Base-by-base conservation (phyloP, 2,888 invertebrate genomes). In the Drosophila hamatofila region DNA sequence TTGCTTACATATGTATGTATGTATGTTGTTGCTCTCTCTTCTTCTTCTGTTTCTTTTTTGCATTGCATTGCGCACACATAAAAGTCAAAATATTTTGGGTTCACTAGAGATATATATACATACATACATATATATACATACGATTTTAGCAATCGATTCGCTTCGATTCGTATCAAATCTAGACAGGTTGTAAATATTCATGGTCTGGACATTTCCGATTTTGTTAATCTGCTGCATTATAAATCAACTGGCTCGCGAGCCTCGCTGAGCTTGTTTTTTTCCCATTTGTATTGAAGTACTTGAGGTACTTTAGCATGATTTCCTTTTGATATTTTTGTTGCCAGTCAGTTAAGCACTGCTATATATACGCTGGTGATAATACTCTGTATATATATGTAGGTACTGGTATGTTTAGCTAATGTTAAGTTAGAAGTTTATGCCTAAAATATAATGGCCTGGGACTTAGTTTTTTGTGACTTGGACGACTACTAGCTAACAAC, bases 181-280 rank as follows among this genome's bases (percentile, higher is more conserved):
- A 71, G 80, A 89, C 84, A 88, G 89, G 84, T 89, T 88, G 85
- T 85, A 85, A 77, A 88, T 85, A 75, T 72, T 55, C 46, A 48
- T 42, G 57, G 65, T 5, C 61, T 70, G 64, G 60, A 88, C 84
- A 73, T 88, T 84, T 89, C 89, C 88, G 85, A 84, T 84, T 84
- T 80, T 56, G 60, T 62, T 82, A 82, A 89, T 89, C 89, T 80
- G 68, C 35, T 7, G 21, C 37, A 52, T 18, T 42, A 78, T 89
- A 85, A 85, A 85, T 89, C 78, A 89, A 76, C 30, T n/a, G 0
- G 41, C 58, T 46, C 30, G 63, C 79, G 85, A 72, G 63, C 27
- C 51, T 18, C 60, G 44, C 3, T 16, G 23, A 37, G 23, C 51
- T 41, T 44, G n/a, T 16, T n/a, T n/a, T 41, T 48, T n/a, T 11